Base-by-base conservation (phyloP, 1,140 invertebrate genomes). In the Platyura marginata region DNA sequence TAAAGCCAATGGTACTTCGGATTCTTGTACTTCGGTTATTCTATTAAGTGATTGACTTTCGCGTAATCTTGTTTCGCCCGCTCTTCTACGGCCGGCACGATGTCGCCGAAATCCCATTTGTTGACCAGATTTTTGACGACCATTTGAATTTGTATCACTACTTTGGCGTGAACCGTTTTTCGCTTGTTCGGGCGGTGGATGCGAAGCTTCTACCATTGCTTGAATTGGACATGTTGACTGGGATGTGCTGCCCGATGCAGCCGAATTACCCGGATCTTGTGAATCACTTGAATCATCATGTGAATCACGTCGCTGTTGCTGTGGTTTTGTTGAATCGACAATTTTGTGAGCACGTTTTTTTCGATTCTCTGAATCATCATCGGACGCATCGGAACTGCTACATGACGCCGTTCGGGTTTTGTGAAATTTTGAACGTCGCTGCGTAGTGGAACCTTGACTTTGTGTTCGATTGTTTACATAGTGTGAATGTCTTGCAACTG, bases 331-430 rank as follows among this genome's bases (percentile, higher is more conserved):
- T 4, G 61, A 61, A 16, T 48, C 58, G 22, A 67, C 64, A 34
- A 80, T 64, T 59, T 82, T 83, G 37, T 84, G 75, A 16, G 78
- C 76, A 21, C 80, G 63, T 50, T 87, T 86, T 53, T 85, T 83
- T 16, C 79, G 70, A 36, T 70, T 70, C 55, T 90, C 85, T 32
- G 80, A 82, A 51, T 92, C 88, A 59, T 91, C 87, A 57, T 93
- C 88, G 38, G 84, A 89, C 4, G 87, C 81, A 56, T 90, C 86
- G 0, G 87, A 91, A 40, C 84, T 85, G 49, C 83, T 86, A 54
- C 87, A 89, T 5, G 83, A 88, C 2, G 86, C 80, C 5, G 84
- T 86, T 15, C 86, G 68, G 5, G 77, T 73, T 53, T 83, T 82
- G 44, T 79, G 74, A 45, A 81, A 75, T 55, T 79, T 81, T 43